Percentiles rank a stretch among this genome's conserved stretches.
These are phyloP conservation scores for Ernsta delagoae DNA, from an alignment of 2,888 invertebrate genomes.

Conservation along the genomic window DNA sequence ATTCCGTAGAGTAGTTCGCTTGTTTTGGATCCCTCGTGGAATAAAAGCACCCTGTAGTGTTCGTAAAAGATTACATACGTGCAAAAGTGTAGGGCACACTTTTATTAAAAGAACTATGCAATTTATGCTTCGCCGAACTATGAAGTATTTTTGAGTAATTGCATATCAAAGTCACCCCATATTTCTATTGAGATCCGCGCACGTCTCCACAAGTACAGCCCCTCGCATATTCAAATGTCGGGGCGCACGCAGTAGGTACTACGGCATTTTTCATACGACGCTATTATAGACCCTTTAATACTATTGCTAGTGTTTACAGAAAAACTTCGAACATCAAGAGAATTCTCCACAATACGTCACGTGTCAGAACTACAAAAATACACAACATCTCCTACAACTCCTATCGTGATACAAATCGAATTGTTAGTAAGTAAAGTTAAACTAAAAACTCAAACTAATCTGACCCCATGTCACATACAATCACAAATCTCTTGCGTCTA, in stretches of 20 bases:
- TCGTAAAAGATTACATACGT: slow-evolving; percentile 9
- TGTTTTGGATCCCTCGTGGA: no score
- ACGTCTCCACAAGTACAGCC: slow-evolving; percentile 64
- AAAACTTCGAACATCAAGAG: no score
- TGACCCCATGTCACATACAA: slow-evolving; percentile 42
- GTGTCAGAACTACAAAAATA: neutral
- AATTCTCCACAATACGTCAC: neutral
- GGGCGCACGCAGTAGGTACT: slow-evolving; percentile 57
- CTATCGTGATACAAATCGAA: neutral
- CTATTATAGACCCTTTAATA: slow-evolving; percentile 44
- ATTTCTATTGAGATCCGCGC: slow-evolving; percentile 61
- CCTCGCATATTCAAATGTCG: slow-evolving; percentile 76
- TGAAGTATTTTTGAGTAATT: slow-evolving; percentile 45
- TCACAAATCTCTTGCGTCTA: slow-evolving; percentile 54
- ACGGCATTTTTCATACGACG: slow-evolving; percentile 71
- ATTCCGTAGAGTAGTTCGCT: neutral
- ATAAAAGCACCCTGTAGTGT: neutral
- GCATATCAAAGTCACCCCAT: slow-evolving; percentile 57
- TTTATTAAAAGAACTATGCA: slow-evolving; percentile 5
- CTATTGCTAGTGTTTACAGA: no score
- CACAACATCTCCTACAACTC: neutral
- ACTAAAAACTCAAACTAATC: slow-evolving; percentile 4
- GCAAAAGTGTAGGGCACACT: neutral
- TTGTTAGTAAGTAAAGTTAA: neutral
- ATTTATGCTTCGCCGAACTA: slow-evolving; percentile 17